Base-by-base conservation (phyloP, 2,113 vertebrate genomes). In the Halichoerus grypus region DNA sequence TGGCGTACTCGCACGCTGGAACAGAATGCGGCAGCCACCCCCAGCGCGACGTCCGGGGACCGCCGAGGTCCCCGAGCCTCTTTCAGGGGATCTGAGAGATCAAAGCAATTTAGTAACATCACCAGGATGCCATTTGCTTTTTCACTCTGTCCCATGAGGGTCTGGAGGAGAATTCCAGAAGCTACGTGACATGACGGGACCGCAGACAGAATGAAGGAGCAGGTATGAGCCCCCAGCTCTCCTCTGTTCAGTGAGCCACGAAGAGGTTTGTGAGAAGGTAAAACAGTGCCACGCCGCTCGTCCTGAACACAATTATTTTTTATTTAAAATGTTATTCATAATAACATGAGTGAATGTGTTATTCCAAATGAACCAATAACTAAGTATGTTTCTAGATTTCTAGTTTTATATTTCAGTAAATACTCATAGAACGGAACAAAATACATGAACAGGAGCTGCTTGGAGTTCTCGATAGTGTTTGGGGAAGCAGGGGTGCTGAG, bases 131-230 rank as follows among this genome's bases (percentile, higher is more conserved):
- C 18, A 7, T 26, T 31, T 59, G 77, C 33, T 59, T 33, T 59
- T 33, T 31, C 2, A 12, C 16, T n/a, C 67, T 46, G 7, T 51
- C 14, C 0, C 69, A 1, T 5, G 67, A 39, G 24, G 6, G 0
- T 26, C 53, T 42, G 53, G 49, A 22, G 55, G 65, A 49, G 49
- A 26, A 39, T 88, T 92, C 84, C 77, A 49, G 84, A 31, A 57
- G 39, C 31, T 24, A 3, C 1, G 2, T 4, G 49, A 26, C 1
- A 0, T 26, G 81, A 36, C 15, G 1, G 9, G 0, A 0, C 4
- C 0, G 4, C n/a, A 26, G 49, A 28, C 59, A 13, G 51, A 22
- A 55, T 0, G 13, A 18, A 31, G 88, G 51, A 8, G 39, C 22
- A 7, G 1, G 9, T 0, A 0, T 0, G 16, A 24, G 13, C 10